Evolutionary conservation across 2,888 invertebrate species (phyloP), one percentile per base, ranked within the genome.

Genomic region (Lymantria monacha): DNA sequence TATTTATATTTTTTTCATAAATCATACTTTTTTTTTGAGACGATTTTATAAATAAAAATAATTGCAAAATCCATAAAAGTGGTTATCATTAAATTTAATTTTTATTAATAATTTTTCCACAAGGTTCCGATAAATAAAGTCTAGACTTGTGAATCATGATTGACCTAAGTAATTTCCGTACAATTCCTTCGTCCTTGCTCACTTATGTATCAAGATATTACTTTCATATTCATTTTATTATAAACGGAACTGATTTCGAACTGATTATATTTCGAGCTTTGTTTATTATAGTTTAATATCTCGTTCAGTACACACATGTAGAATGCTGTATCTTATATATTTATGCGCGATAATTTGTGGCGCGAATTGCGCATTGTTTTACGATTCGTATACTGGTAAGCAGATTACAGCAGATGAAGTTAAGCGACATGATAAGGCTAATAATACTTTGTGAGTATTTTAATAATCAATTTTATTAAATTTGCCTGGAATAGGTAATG

Each of bases 361-460:
- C 22, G 63, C 54, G 41, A 49, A 56, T 14, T 42, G 61, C 8
- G 66, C 66, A 3, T 47, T 69, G n/a, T 75, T 62, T 42, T 79
- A 76, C 51, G 83, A 83, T 30, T 69, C 82, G 1, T 83, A 74
- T 55, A 59, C 62, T 15, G 83, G 79, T 0, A 70, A 48, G 1
- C 53, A 58, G 9, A 72, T 83, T n/a, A 65, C 73, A 0, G 58
- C 49, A 2, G 80, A 80, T 38, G 76, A 79, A 37, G 58, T 76
- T 9, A 76, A 66, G 41, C 57, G 63, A 1, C 76, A 76, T 48
- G 72, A 76, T 13, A 76, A 74, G 46, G 54, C 66, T 1, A 83
- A 83, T 57, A 79, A 67, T 0, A 81, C 83, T 22, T 83, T 82
- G 83, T 83, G 51, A 82, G 83, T 79, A 53, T 0, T 38, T 31